Evolutionary conservation across 2,113 vertebrate genomes (phyloP).

Genomic region (Geococcyx californianus): DNA sequence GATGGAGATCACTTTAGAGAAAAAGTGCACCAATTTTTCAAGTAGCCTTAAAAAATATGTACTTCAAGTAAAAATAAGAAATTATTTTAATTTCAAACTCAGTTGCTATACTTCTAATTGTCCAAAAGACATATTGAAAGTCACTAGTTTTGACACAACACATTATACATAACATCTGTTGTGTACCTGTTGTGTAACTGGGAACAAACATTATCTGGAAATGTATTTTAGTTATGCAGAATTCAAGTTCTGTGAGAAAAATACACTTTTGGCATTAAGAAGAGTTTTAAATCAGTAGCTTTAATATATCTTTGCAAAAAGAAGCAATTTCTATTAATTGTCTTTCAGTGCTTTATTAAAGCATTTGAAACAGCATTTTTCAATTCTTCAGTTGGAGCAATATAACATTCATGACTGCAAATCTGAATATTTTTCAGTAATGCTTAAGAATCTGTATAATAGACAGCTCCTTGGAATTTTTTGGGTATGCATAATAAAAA

Average conservation of each 20-base stretch:
- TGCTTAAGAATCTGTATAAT: neutral
- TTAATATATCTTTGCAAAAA: neutral
- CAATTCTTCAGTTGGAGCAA: neutral
- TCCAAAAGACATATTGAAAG: neutral
- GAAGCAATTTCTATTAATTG: neutral
- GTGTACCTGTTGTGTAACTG: neutral
- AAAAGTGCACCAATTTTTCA: neutral
- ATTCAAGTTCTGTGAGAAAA: neutral
- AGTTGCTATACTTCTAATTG: neutral
- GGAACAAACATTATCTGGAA: neutral
- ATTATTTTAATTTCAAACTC: neutral
- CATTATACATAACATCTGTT: neutral
- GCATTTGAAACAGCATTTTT: neutral
- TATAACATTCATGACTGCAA: neutral
- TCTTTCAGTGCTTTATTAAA: neutral
- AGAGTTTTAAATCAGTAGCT: neutral
- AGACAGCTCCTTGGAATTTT: neutral
- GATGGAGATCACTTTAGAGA: neutral
- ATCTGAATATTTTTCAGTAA: neutral
- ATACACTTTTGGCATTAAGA: rapidly evolving
- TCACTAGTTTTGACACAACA: neutral
- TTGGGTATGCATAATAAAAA: neutral
- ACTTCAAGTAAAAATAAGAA: neutral
- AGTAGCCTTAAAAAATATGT: rapidly evolving
- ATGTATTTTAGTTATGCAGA: neutral